A percentile compares a stretch with the other conserved stretches of the same genome.
Conservation (phyloP, 2,888 invertebrate genomes). For the Napeogenes inachia region DNA sequence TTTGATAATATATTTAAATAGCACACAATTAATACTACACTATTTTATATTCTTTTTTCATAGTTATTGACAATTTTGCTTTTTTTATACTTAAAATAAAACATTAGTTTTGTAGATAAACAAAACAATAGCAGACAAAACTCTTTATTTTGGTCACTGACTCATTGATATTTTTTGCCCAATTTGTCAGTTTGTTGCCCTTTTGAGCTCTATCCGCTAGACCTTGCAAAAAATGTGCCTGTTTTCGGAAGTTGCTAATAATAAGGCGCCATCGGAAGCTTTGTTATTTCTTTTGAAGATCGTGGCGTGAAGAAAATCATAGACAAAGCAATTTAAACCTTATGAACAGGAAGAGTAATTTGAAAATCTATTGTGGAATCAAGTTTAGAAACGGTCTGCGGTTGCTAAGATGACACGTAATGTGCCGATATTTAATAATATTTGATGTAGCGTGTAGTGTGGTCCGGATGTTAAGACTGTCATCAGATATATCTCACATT, state of each 20-base stretch:
- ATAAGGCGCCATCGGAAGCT: conserved; percentile 72
- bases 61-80: no score
- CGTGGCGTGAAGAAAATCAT: conserved; percentile 16
- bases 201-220: conserved; percentile 60
- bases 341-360: conserved; percentile 5
- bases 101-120: no score
- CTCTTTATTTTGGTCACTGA: conserved; percentile 47
- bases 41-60: no score
- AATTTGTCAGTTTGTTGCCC: conserved; percentile 73
- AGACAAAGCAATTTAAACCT: conserved; percentile 8
- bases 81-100: no score
- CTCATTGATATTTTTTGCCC: conserved; percentile 45
- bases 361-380: no score
- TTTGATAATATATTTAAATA: no score
- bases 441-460: conserved; percentile 54
- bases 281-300: conserved; percentile 48
- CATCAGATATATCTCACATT: conserved; percentile 52
- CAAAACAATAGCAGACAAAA: conserved; percentile 39
- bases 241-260: conserved; percentile 74
- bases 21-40: no score
- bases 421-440: conserved; percentile 36
- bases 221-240: conserved; percentile 55
- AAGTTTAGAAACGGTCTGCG: conserved; percentile 37
- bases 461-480: conserved; percentile 70
- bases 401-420: conserved; percentile 56